Evolutionary conservation across 2,888 invertebrate species (phyloP).

Genomic region (Eristalis arbustorum): DNA sequence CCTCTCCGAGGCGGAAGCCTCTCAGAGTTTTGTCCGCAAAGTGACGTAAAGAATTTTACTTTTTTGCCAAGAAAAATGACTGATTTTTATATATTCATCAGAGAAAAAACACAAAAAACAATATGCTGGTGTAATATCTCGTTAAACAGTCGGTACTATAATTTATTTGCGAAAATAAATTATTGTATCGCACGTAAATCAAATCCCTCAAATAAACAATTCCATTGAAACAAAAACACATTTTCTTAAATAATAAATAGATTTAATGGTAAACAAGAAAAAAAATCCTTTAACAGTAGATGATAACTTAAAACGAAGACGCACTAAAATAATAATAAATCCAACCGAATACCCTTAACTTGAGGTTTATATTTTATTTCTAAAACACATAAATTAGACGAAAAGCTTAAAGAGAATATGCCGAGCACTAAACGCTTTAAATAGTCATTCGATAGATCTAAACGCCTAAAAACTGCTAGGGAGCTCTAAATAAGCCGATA

Average conservation of each 20-base stretch:
- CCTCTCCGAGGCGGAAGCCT: background rate
- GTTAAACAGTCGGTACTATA: conserved; percentile 79
- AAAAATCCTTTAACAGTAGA: conserved; percentile 59
- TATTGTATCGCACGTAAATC: conserved; percentile 79
- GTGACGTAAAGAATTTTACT: background rate
- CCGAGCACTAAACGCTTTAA: conserved; percentile 47
- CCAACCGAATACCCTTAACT: conserved; percentile 56
- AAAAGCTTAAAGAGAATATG: conserved; percentile 25
- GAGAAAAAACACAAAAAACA: conserved; percentile 73
- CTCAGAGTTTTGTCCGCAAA: background rate
- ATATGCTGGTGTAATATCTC: conserved; percentile 80
- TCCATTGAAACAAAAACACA: background rate
- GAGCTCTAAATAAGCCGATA: conserved; percentile 38
- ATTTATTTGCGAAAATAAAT: conserved; percentile 77
- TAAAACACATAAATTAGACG: background rate
- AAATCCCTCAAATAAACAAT: conserved; percentile 79
- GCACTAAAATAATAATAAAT: conserved; percentile 48
- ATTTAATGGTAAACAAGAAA: conserved; percentile 36
- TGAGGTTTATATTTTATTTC: conserved; percentile 12
- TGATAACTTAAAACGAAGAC: conserved; percentile 17
- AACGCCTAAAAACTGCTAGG: conserved; percentile 7
- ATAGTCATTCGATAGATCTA: conserved; percentile 36
- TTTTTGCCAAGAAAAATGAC: background rate
- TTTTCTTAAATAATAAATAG: background rate
- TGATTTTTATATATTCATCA: conserved; percentile 50